Evolutionary conservation across 2,797 vertebrate species (phyloP).

Genomic region (Fundulus diaphanus): DNA sequence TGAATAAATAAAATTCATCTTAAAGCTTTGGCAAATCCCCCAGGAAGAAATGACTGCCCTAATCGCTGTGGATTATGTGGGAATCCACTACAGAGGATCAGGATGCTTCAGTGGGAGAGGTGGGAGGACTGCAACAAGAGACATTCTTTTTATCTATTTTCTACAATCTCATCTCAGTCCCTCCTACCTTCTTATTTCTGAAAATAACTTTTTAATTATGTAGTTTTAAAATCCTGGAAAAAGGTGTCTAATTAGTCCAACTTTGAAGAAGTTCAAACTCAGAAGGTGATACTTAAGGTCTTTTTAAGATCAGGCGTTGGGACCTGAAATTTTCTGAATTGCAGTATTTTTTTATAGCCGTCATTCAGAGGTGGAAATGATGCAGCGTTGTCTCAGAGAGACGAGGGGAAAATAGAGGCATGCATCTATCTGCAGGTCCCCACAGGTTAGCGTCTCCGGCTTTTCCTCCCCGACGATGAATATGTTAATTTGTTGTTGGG

Average conservation of each 20-base stretch:
- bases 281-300: slow-evolving; percentile 46
- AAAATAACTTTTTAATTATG: slow-evolving; percentile 26
- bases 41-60: slow-evolving; percentile 39
- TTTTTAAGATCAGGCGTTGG: slow-evolving; percentile 53
- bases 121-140: slow-evolving; percentile 12
- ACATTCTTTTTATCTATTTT: slow-evolving; percentile 20
- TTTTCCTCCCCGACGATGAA: slow-evolving; percentile 38
- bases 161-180: not conserved
- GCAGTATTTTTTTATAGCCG: slow-evolving; percentile 30
- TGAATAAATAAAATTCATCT: slow-evolving; percentile 16
- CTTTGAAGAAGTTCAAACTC: slow-evolving; percentile 37
- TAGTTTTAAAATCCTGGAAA: slow-evolving; percentile 25
- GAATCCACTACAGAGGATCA: slow-evolving; percentile 36
- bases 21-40: slow-evolving; percentile 33
- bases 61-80: slow-evolving; percentile 48
- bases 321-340: slow-evolving; percentile 44
- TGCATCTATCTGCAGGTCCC: slow-evolving; percentile 20
- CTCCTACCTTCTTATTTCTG: slow-evolving; percentile 7
- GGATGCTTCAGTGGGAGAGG: slow-evolving; percentile 13
- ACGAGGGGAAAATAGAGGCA: slow-evolving; percentile 20
- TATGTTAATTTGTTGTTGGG: slow-evolving; percentile 14
- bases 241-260: slow-evolving; percentile 32
- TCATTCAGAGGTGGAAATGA: slow-evolving; percentile 29
- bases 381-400: slow-evolving; percentile 20
- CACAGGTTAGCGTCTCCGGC: slow-evolving; percentile 42